Evolutionary conservation across 2,888 invertebrate species (phyloP), one percentile per base, ranked within the genome.

Genomic region (Chirona hameri): DNA sequence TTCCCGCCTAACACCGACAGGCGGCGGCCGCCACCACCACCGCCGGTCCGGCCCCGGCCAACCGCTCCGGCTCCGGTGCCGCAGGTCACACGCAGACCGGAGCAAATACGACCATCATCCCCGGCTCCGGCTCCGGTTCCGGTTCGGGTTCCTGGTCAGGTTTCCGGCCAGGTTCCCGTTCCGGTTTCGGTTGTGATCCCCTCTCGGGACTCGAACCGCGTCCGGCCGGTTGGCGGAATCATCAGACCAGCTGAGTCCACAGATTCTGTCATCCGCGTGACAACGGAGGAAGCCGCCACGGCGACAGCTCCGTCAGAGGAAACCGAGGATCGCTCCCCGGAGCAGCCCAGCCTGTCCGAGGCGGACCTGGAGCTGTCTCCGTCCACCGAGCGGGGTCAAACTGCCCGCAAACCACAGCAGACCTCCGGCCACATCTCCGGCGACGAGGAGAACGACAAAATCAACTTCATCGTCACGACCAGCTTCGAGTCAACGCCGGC

Each of bases 61-160:
- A 9, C 60, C 60, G 60, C 60, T 24, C 60, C 60, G 60, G 24
- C 60, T 0, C 24, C 24, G 60, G 18, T 18, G 3, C 52, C 52
- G 18, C 52, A 52, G 52, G 52, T 52, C 52, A 52, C 52, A 12
- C 52, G 52, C 12, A 1, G 52, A 27, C 65, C 65, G n/a, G 5
- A n/a, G n/a, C 12, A 7, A 9, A 1, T n/a, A 0, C 2, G 12
- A n/a, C 27, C n/a, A 12, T 10, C 27, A 12, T 10, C 65, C n/a
- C 65, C n/a, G 27, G n/a, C 65, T n/a, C 27, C 65, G n/a, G 81
- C 83, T 31, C 83, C 83, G 39, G 52, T 52, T 52, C 52, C 52
- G 52, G 52, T 4, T 18, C 52, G 12, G 52, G 52, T 52, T 52
- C 52, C 52, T 4, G 52, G 12, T 12, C 52, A 12, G 52, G 18